Conservation (phyloP, 2,888 invertebrate genomes). For the Malthinus flaveolus region DNA sequence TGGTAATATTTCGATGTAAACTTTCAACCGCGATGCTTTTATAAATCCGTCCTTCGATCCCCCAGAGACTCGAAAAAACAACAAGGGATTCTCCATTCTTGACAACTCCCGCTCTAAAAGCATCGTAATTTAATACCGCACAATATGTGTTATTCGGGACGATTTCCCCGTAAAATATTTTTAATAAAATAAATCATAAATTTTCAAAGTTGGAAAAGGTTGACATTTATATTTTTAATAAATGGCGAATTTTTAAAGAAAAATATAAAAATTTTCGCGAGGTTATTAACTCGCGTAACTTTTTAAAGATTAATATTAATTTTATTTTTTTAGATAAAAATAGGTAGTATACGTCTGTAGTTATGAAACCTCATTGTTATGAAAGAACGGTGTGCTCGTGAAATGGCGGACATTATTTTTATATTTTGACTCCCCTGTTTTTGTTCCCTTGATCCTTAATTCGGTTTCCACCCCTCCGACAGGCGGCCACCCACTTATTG, state of each 20-base stretch:
- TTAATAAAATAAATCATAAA: conserved; percentile 4
- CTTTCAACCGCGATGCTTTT: conserved; percentile 26
- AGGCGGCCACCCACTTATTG: conserved; percentile 51
- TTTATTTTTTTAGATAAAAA: conserved; percentile 11
- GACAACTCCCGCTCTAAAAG: conserved; percentile 15
- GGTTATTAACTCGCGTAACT: background rate
- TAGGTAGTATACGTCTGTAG: conserved; percentile 18
- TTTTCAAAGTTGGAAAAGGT: background rate
- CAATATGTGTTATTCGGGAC: conserved; percentile 29
- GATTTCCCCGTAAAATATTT: conserved; percentile 5
- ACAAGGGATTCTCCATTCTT: conserved; percentile 30
- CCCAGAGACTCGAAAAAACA: conserved; percentile 17
- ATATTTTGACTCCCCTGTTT: conserved; percentile 52
- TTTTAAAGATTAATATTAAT: background rate
- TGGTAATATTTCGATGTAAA: conserved; percentile 35
- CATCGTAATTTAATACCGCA: conserved; percentile 30
- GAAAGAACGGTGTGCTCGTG: conserved; percentile 26
- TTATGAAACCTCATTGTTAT: conserved; percentile 28
- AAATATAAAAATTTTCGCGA: background rate
- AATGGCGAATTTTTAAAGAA: background rate
- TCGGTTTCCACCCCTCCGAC: conserved; percentile 48
- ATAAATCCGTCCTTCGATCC: conserved; percentile 24
- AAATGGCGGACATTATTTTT: conserved; percentile 47
- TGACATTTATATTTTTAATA: conserved; percentile 2
- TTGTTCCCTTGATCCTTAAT: conserved; percentile 53